These are phyloP conservation scores for Holothuria glaberrima DNA, from an alignment of 35 echinoderm and acorn worm species.

Conservation along the genomic window DNA sequence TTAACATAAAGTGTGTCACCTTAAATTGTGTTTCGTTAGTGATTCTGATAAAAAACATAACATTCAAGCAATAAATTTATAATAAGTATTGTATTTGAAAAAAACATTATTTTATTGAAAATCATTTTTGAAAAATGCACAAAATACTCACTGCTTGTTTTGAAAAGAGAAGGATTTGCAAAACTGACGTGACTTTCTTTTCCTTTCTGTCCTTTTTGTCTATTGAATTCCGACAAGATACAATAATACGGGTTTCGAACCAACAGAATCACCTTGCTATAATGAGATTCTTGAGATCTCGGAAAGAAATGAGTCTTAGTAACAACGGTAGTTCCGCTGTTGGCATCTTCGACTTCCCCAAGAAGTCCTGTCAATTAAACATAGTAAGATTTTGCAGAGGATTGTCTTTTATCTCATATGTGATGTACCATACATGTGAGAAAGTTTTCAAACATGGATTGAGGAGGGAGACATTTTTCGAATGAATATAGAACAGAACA, in stretches of 20 bases:
- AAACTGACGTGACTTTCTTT: conserved; percentile 22
- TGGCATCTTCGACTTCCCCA: conserved; percentile 3
- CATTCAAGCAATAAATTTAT: no score
- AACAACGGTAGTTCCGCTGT: conserved; percentile 8
- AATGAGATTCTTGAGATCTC: background rate
- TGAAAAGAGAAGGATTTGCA: conserved; percentile 22
- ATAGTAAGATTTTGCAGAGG: background rate
- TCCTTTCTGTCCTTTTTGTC: conserved; percentile 21
- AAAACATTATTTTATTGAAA: background rate
- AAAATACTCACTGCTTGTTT: conserved; percentile 22
- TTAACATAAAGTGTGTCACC: no score
- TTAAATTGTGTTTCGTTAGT: background rate
- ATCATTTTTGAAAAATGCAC: no score
- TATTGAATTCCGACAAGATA: conserved; percentile 35
- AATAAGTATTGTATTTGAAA: no score
- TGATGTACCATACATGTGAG: background rate
- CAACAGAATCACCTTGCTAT: conserved; percentile 4
- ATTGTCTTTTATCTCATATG: background rate
- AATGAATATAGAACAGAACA: no score
- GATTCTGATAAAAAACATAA: background rate
- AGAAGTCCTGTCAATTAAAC: conserved; percentile 18
- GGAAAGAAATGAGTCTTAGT: conserved; percentile 37
- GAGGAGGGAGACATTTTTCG: no score
- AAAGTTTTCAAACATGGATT: no score
- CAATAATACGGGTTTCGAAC: conserved; percentile 20